Evolutionary conservation across 2,888 invertebrate genomes (phyloP).

Genomic region (Hirudinaria manillensis): DNA sequence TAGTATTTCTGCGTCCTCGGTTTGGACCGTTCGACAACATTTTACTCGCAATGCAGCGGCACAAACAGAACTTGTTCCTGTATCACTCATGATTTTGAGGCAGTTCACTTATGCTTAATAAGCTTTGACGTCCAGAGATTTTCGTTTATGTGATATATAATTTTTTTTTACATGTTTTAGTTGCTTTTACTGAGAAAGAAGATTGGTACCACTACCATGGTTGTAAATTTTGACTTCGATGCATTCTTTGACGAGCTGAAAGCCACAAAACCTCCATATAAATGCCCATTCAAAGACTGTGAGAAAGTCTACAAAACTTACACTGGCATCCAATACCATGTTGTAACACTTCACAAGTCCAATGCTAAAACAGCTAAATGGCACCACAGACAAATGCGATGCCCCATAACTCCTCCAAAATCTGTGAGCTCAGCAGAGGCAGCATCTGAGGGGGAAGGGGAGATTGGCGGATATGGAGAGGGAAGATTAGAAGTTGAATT

Average conservation of each 20-base stretch:
- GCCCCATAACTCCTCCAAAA: conserved; percentile 11
- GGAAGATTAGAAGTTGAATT: conserved; percentile 5
- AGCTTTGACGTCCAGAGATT: too few relatives aligned
- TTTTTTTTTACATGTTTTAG: too few relatives aligned
- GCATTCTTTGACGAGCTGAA: conserved; percentile 77
- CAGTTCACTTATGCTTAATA: too few relatives aligned
- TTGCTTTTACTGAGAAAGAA: too few relatives aligned
- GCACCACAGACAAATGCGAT: not conserved
- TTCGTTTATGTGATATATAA: too few relatives aligned
- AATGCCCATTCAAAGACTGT: conserved; percentile 78
- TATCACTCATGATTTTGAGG: too few relatives aligned
- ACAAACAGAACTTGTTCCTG: too few relatives aligned
- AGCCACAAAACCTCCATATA: conserved; percentile 76
- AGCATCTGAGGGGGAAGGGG: conserved; percentile 5
- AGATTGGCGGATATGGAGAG: conserved; percentile 6
- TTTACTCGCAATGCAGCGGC: too few relatives aligned
- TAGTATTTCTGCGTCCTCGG: too few relatives aligned
- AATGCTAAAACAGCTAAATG: conserved; percentile 7
- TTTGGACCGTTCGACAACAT: too few relatives aligned
- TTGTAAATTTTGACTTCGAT: conserved; percentile 69
- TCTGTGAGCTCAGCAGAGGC: conserved; percentile 13
- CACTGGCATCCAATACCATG: conserved; percentile 77
- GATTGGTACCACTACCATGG: conserved; percentile 17
- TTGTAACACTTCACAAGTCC: conserved; percentile 78
- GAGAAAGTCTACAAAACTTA: conserved; percentile 79